Evolutionary conservation across 2,888 invertebrate genomes (phyloP).

Genomic region (Tubulanus polymorphus): DNA sequence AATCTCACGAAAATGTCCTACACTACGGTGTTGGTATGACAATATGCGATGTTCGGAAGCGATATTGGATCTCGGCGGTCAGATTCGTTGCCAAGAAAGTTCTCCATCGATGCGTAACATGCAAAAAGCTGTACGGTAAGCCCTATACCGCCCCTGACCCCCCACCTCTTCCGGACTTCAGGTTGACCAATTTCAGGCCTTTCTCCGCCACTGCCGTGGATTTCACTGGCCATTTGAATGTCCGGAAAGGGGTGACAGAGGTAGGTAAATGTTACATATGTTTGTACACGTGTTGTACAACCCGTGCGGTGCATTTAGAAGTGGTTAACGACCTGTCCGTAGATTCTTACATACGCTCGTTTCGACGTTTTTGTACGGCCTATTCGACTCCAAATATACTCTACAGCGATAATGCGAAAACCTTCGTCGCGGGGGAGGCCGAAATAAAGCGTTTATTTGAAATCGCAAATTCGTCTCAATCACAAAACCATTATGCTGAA

Average conservation of each 20-base stretch:
- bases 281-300: neutral
- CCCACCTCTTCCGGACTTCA: neutral
- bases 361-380: neutral
- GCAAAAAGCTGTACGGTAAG: neutral
- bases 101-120: neutral
- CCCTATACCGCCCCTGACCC: neutral
- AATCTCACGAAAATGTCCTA: no score
- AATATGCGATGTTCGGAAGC: neutral
- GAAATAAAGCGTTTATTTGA: neutral
- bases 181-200: neutral
- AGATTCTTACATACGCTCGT: neutral
- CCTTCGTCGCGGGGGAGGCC: neutral
- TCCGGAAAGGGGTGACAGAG: neutral
- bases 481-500: no score
- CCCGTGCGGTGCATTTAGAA: neutral
- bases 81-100: neutral
- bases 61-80: neutral
- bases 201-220: neutral
- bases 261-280: neutral
- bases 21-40: no score
- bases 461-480: neutral
- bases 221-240: neutral
- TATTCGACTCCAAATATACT: neutral
- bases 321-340: neutral
- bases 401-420: neutral